Evolutionary conservation across 2,113 vertebrate genomes (phyloP), one percentile per base, ranked within the genome.

Genomic region (Salminus brasiliensis): DNA sequence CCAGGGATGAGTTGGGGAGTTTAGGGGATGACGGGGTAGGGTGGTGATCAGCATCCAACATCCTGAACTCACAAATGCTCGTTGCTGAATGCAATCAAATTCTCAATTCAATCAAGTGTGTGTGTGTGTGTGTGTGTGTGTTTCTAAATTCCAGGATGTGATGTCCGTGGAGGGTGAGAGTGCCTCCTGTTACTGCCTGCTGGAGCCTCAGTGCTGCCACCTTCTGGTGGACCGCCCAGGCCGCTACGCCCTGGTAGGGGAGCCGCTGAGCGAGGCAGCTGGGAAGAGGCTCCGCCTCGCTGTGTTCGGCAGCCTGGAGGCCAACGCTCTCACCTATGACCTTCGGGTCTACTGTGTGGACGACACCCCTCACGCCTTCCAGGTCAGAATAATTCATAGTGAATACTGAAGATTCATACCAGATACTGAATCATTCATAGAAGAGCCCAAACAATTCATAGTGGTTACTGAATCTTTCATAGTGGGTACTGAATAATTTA

Each of bases 341-440:
- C 89, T 99, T 87, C 93, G 97, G 43, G 97, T 99, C n/a, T 98
- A 99, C 91, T 98, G 97, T 73, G 92, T 98, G 88, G 96, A 98
- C 80, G 97, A 99, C 85, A 98, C 95, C 2, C 97, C 97, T 5
- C 96, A 95, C 85, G 95, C 96, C 7, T 97, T 98, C 91, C 97
- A 98, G 96, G 97, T 99, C 23, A 66, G 36, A 43, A 39, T 39
- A 4, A 9, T 39, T 39, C 36, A 39, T n/a, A n/a, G n/a, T n/a
- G n/a, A n/a, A n/a, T n/a, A n/a, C n/a, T n/a, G n/a, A n/a, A n/a
- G n/a, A 9, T 39, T 39, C 36, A 39, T 39, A 5, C 36, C 9
- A 39, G n/a, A 41, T 45, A 68, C 45, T 47, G 45, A 13, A 13
- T 47, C 45, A 47, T 7, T 47, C 12, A 7, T 9, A 9, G 36